Evolutionary conservation across 2,113 vertebrate genomes (phyloP).

Genomic region (Rhadina sibilatrix): DNA sequence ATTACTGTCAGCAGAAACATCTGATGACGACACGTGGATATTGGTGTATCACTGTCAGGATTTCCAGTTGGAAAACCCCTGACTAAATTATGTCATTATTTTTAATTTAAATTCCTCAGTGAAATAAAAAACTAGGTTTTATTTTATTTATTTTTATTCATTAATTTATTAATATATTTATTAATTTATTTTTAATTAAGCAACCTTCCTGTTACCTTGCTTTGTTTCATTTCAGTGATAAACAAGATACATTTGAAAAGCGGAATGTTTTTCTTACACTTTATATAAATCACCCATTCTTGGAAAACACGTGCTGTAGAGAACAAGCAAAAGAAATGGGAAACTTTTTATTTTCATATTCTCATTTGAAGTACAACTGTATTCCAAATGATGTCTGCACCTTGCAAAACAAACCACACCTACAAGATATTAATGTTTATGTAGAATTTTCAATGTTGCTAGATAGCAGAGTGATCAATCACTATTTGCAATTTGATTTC

Average conservation of each 20-base stretch:
- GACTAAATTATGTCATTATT: neutral
- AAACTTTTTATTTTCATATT: neutral
- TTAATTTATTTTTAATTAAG: neutral
- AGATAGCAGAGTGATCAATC: neutral
- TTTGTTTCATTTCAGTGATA: neutral
- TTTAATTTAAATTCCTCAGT: neutral
- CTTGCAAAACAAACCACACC: neutral
- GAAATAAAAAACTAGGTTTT: neutral
- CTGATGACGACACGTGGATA: neutral
- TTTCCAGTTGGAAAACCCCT: neutral
- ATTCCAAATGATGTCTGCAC: neutral
- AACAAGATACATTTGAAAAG: neutral
- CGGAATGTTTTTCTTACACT: neutral
- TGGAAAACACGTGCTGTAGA: neutral
- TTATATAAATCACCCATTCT: neutral
- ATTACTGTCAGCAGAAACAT: neutral
- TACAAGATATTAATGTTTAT: neutral
- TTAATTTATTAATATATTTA: too few species aligned
- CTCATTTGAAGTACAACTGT: neutral
- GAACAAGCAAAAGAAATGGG: neutral
- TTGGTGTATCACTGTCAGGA: neutral
- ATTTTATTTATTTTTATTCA: neutral
- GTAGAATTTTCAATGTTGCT: neutral
- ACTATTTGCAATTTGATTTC: neutral
- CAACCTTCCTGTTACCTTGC: neutral